phyloP scores from a whole-genome alignment of 2,888 invertebrate genomes.

The Stenotaenia linearis region DNA sequence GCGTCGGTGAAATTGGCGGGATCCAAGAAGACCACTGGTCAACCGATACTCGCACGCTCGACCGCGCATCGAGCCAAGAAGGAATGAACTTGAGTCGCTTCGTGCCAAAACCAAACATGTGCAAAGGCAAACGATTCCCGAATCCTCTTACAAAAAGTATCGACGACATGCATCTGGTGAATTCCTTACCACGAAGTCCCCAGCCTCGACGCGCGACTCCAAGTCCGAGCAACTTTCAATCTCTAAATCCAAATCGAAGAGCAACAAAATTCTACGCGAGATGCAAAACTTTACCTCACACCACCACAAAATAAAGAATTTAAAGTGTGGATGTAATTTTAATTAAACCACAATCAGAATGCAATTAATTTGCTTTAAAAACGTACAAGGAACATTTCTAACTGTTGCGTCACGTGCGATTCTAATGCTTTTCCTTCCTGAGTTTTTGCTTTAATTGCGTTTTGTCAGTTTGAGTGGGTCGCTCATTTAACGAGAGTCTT shows the following conservation, averaged over 20 bases:
- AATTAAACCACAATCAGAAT: too few relatives aligned
- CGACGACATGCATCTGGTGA: constrained; percentile 27
- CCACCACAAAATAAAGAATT: too few relatives aligned
- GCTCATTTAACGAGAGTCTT: constrained; percentile 20
- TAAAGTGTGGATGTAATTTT: not conserved
- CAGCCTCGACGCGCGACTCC: not conserved
- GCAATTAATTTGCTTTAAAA: too few relatives aligned
- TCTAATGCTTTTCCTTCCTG: constrained; percentile 30
- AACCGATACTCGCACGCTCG: constrained; percentile 6
- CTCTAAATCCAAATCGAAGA: not conserved
- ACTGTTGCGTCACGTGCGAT: constrained; percentile 15
- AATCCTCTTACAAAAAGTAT: constrained; percentile 26
- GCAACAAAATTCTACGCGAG: not conserved
- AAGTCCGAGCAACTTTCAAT: not conserved
- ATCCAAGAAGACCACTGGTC: constrained; percentile 12
- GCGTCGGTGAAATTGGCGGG: not conserved
- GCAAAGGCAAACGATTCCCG: not conserved
- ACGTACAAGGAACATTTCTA: not conserved
- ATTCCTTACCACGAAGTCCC: constrained; percentile 2
- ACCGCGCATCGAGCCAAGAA: constrained; percentile 14
- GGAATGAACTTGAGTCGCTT: constrained; percentile 8
- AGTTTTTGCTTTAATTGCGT: constrained; percentile 29
- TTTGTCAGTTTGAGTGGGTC: constrained; percentile 24
- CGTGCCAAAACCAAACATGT: constrained; percentile 6
- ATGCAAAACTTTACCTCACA: not conserved